phyloP scores from a whole-genome alignment of 2,113 vertebrate genomes.

The Gasterosteus nipponicus region DNA sequence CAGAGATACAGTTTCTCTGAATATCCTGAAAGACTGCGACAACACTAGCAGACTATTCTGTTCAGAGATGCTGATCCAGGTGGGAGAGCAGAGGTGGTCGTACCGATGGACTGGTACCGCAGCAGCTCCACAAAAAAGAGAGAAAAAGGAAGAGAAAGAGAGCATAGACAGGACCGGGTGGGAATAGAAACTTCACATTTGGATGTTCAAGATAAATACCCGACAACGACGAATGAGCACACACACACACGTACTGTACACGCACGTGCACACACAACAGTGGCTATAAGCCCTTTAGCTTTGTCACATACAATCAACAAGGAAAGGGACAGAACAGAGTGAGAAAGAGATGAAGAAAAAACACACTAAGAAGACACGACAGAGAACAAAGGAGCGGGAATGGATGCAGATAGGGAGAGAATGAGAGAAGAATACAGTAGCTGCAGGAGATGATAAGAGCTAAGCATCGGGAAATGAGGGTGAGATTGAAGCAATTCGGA shows the following conservation, averaged over 20 bases:
- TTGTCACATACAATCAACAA: conserved; percentile 8
- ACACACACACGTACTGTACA: background rate
- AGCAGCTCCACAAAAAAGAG: background rate
- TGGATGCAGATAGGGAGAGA: background rate
- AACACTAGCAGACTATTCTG: conserved; percentile 12
- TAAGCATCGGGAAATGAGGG: conserved; percentile 49
- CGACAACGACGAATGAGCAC: background rate
- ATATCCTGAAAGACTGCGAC: background rate
- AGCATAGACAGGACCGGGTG: background rate
- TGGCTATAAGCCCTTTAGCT: background rate
- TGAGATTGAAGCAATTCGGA: conserved; percentile 59
- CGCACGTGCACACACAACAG: background rate
- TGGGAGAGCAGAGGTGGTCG: conserved; percentile 20
- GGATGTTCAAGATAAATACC: background rate
- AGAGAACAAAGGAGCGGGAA: conserved; percentile 19
- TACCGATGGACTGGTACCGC: conserved; percentile 16
- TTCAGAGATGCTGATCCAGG: conserved; percentile 36
- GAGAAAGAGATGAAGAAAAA: background rate
- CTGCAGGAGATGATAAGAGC: conserved; percentile 49
- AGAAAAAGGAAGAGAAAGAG: background rate
- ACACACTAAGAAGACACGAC: background rate
- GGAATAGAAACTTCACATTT: background rate
- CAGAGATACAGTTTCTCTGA: background rate
- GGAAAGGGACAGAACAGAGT: background rate
- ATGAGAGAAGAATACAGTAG: background rate